Conservation (phyloP, 1,140 invertebrate genomes). For the Achatina immaculata region DNA sequence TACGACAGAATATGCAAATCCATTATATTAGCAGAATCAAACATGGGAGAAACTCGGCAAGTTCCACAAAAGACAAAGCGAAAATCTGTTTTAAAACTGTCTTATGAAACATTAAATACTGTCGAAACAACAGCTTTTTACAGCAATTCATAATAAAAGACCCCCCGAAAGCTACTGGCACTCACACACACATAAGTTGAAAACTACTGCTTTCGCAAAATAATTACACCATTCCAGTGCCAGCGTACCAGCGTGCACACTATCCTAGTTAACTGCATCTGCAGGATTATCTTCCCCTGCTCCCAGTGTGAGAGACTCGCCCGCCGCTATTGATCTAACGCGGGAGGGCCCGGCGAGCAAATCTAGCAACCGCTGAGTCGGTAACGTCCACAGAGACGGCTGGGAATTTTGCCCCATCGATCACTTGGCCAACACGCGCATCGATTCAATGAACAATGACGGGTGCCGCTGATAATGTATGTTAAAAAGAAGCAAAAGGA, state of each 20-base stretch:
- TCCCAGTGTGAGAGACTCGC: not conserved
- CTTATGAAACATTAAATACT: too few relatives aligned
- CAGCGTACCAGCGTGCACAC: not conserved
- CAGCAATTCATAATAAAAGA: too few relatives aligned
- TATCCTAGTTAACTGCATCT: not conserved
- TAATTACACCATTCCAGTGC: not conserved
- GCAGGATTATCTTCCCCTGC: not conserved
- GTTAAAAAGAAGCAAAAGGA: not conserved
- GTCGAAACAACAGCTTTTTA: too few relatives aligned
- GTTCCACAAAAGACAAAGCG: too few relatives aligned
- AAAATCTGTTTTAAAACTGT: too few relatives aligned
- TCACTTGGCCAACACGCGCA: not conserved
- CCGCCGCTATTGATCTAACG: not conserved
- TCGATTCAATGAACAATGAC: not conserved
- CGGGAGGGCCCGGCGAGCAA: not conserved
- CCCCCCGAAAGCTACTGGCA: too few relatives aligned
- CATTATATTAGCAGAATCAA: too few relatives aligned
- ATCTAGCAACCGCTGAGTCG: not conserved
- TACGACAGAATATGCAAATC: too few relatives aligned
- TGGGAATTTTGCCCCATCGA: conserved; percentile 13
- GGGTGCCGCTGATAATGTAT: not conserved
- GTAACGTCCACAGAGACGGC: not conserved
- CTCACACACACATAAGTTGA: too few relatives aligned
- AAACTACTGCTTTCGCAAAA: not conserved
- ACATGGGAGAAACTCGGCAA: too few relatives aligned